phyloP scores from a whole-genome alignment of 2,113 vertebrate species.

The Sceloporus tristichus region DNA sequence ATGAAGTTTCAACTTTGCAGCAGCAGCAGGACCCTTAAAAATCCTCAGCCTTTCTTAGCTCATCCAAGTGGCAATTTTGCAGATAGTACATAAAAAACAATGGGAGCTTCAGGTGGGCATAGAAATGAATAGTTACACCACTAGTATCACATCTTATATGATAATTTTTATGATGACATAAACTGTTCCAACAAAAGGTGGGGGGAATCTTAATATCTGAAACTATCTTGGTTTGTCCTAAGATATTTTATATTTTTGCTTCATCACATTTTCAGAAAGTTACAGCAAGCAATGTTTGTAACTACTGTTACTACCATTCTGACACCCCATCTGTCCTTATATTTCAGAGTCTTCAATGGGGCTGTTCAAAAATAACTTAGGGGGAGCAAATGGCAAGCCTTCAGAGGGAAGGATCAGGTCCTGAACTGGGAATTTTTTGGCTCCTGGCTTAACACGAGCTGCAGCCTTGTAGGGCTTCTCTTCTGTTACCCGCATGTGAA shows the following conservation, averaged over 20 bases:
- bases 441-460: fast-evolving
- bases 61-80: neutral
- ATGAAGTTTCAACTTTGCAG: neutral
- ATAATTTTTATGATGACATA: neutral
- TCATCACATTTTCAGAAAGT: neutral
- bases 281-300: neutral
- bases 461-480: neutral
- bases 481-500: slow-evolving; percentile 17
- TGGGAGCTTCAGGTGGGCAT: neutral
- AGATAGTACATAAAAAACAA: neutral
- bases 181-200: neutral
- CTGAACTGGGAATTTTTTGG: slow-evolving; percentile 25
- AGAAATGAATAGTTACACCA: neutral
- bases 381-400: neutral
- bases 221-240: neutral
- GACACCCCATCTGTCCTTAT: slow-evolving; percentile 42
- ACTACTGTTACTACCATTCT: neutral
- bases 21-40: neutral
- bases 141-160: neutral
- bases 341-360: slow-evolving; percentile 71
- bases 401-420: neutral
- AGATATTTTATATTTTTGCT: neutral
- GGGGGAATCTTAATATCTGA: neutral
- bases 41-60: too few species aligned
- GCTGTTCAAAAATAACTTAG: slow-evolving; percentile 54